Evolutionary conservation across 2,113 vertebrate species (phyloP), one percentile per base, ranked within the genome.

Genomic region (Lagopus leucura): DNA sequence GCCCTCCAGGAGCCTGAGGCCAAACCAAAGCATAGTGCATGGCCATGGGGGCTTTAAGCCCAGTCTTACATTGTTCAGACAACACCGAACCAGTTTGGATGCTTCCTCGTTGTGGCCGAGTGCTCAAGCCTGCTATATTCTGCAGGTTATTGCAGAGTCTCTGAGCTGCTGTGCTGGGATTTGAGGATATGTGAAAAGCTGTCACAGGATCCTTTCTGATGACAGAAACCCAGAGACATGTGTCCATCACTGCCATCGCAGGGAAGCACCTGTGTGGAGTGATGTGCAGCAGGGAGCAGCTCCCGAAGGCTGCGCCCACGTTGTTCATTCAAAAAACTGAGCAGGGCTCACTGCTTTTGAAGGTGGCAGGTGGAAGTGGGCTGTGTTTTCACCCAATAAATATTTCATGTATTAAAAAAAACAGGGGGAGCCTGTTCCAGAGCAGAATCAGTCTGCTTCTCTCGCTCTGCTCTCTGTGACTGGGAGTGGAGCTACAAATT

Each of bases 351-450:
- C 90, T 96, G 66, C 93, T 96, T 95, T 95, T 86, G 93, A 94
- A 96, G 93, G 96, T 95, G 92, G 88, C 94, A 96, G 96, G 96
- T 96, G 96, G 96, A 96, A 96, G 95, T 96, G 94, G 96, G 95
- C 65, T 96, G 96, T 96, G 93, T 94, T 96, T 95, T 96, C 94
- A 95, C 48, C 95, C 96, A 96, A 96, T 96, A 96, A 96, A 94
- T 96, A 92, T 88, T 95, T 94, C 72, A 84, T 81, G 76, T 70
- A 58, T 58, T 89, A 30, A 69, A 77, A 93, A 89, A 77, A 72
- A 52, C 30, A n/a, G 18, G 11, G 48, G 13, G 55, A 94, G 72
- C 70, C 90, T 88, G 88, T 95, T 93, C 75, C 93, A 88, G 79
- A 94, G 86, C 76, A 74, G 82, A 90, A 90, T 64, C 88, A 92